phyloP scores from a whole-genome alignment of 2,888 invertebrate species.

The Augiades crinisus region DNA sequence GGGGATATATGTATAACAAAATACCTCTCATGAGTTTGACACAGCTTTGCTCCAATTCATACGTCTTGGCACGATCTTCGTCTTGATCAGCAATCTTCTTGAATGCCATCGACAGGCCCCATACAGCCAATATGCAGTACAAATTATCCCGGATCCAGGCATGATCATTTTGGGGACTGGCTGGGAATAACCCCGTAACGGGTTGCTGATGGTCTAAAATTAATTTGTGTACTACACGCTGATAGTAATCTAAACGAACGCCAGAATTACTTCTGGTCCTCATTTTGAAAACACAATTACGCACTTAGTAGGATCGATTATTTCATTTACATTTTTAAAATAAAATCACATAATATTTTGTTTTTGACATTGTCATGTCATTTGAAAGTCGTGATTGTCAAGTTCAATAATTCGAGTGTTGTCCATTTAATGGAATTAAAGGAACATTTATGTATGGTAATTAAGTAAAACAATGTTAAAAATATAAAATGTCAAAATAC shows the following conservation, averaged over 20 bases:
- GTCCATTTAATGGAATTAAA: too few relatives aligned
- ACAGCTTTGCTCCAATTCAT: conserved; percentile 97
- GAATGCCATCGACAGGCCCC: conserved; percentile 99
- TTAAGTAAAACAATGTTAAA: background rate
- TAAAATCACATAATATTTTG: conserved; percentile 22
- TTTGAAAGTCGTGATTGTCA: conserved; percentile 63
- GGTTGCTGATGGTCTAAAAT: conserved; percentile 98
- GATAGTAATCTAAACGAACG: conserved; percentile 97
- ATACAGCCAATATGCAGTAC: conserved; percentile 97
- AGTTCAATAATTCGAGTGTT: background rate
- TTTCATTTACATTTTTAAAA: conserved; percentile 23
- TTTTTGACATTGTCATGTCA: conserved; percentile 50
- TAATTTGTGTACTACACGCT: conserved; percentile 95
- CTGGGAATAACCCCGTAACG: conserved; percentile 97
- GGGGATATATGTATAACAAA: too few relatives aligned
- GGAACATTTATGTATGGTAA: background rate
- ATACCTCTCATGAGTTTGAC: conserved; percentile 91
- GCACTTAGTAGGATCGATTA: conserved; percentile 25
- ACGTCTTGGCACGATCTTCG: conserved; percentile 98
- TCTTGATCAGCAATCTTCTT: conserved; percentile 99
- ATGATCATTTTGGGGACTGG: conserved; percentile 92
- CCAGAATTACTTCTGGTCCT: conserved; percentile 94
- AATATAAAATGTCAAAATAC: too few relatives aligned
- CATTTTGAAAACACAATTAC: conserved; percentile 74
- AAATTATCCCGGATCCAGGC: conserved; percentile 99